A percentile compares a stretch with the other conserved stretches of the same genome.
Conservation (phyloP, 1,140 invertebrate genomes). For the Chymomyza costata region DNA sequence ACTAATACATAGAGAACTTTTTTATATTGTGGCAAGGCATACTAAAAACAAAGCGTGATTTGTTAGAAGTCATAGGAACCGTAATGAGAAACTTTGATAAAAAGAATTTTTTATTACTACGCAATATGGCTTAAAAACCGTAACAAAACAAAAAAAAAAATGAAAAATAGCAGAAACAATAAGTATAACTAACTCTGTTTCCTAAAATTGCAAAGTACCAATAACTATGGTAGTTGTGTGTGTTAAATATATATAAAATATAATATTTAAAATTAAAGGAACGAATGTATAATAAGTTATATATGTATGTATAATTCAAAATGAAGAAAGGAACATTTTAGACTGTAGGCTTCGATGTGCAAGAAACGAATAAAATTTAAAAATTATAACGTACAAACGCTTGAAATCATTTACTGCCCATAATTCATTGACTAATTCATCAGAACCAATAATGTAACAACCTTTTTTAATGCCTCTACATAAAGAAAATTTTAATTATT, state of each 20-base stretch:
- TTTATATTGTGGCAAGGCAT: slow-evolving; percentile 63
- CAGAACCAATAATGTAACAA: background rate
- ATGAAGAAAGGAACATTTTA: slow-evolving; percentile 59
- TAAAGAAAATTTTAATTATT: background rate
- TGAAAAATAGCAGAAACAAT: slow-evolving; percentile 61
- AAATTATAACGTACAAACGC: slow-evolving; percentile 40
- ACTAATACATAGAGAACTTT: slow-evolving; percentile 58
- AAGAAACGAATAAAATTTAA: slow-evolving; percentile 68
- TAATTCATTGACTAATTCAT: background rate
- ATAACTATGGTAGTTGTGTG: slow-evolving; percentile 67
- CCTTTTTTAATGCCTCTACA: background rate
- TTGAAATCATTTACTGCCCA: slow-evolving; percentile 1
- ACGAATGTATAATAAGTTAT: slow-evolving; percentile 70
- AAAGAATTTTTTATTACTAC: slow-evolving; percentile 61
- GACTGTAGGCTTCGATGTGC: slow-evolving; percentile 67
- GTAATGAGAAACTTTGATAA: slow-evolving; percentile 60
- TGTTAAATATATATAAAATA: slow-evolving; percentile 41
- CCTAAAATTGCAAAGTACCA: slow-evolving; percentile 67
- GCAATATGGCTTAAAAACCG: slow-evolving; percentile 23
- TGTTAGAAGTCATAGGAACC: slow-evolving; percentile 57
- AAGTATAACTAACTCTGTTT: slow-evolving; percentile 70
- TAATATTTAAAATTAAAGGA: slow-evolving; percentile 50
- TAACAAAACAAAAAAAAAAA: slow-evolving; percentile 22
- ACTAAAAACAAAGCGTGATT: slow-evolving; percentile 57
- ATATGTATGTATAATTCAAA: slow-evolving; percentile 22